These are phyloP conservation scores for Harlomillsia oculata DNA, from an alignment of 1,140 invertebrate genomes.

Conservation along the genomic window DNA sequence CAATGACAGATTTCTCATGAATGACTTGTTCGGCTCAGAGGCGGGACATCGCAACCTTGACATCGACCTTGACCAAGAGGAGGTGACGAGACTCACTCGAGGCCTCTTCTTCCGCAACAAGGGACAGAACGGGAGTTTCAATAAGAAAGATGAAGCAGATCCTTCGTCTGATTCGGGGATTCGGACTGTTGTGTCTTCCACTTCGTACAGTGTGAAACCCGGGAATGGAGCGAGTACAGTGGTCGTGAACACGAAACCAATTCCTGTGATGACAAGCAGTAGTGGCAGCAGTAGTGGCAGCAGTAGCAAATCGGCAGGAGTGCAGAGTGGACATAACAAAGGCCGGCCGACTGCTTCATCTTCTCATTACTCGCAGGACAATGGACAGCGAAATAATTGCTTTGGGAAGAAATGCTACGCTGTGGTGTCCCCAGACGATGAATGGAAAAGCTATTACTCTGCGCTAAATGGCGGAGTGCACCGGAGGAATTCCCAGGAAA, in stretches of 20 bases:
- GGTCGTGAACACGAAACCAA: slow-evolving; percentile 16
- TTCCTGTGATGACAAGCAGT: slow-evolving; percentile 1
- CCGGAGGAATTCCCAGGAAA: background rate
- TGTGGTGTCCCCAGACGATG: slow-evolving; percentile 9
- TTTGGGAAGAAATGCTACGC: slow-evolving; percentile 12
- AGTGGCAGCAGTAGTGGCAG: background rate
- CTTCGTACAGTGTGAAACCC: slow-evolving; percentile 11
- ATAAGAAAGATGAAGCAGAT: background rate
- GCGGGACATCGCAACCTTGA: too few relatives aligned
- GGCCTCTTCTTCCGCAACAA: too few relatives aligned
- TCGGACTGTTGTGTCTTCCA: slow-evolving; percentile 8
- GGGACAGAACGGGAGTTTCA: background rate
- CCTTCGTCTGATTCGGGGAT: slow-evolving; percentile 2
- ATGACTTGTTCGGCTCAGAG: slow-evolving; percentile 5
- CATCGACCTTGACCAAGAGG: background rate
- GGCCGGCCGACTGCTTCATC: background rate
- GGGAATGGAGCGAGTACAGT: slow-evolving; percentile 2
- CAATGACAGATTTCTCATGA: slow-evolving; percentile 4
- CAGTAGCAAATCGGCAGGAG: background rate
- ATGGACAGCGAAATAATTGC: slow-evolving; percentile 11
- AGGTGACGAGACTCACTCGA: too few relatives aligned
- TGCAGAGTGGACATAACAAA: too few relatives aligned
- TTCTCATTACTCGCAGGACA: background rate
- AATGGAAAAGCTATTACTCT: slow-evolving; percentile 22
- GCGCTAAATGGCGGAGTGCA: slow-evolving; percentile 12